Evolutionary conservation across 2,888 invertebrate species (phyloP).

Genomic region (Aphrophora alni): DNA sequence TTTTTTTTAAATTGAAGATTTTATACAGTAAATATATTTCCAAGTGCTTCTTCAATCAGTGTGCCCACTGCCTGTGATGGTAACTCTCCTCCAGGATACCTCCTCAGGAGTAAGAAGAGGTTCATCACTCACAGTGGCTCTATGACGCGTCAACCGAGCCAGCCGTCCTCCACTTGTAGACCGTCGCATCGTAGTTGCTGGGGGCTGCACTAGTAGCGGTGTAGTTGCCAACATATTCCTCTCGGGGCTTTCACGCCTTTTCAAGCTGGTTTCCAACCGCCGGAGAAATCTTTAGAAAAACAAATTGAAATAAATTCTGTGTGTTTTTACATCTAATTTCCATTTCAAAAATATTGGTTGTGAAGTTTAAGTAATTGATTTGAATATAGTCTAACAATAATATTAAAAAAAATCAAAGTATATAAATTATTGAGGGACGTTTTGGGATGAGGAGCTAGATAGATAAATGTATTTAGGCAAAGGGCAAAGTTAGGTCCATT

Average conservation of each 20-base stretch:
- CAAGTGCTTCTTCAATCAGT: conserved; percentile 37
- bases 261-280: conserved; percentile 73
- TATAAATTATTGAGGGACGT: no score
- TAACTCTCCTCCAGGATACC: conserved; percentile 33
- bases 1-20: no score
- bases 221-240: conserved; percentile 63
- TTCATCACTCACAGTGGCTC: conserved; percentile 34
- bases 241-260: conserved; percentile 66
- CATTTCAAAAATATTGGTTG: conserved; percentile 18
- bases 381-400: no score
- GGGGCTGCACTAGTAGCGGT: conserved; percentile 67
- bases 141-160: conserved; percentile 24
- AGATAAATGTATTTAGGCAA: no score
- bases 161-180: conserved; percentile 20
- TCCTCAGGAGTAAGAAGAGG: conserved; percentile 36
- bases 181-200: neutral
- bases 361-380: neutral
- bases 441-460: no score
- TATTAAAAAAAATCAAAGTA: no score
- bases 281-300: conserved; percentile 71
- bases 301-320: conserved; percentile 40
- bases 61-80: conserved; percentile 38
- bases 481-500: no score
- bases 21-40: no score
- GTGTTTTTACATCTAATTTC: neutral